Conservation (phyloP, 2,797 vertebrate genomes). For the Macropodus opercularis region DNA sequence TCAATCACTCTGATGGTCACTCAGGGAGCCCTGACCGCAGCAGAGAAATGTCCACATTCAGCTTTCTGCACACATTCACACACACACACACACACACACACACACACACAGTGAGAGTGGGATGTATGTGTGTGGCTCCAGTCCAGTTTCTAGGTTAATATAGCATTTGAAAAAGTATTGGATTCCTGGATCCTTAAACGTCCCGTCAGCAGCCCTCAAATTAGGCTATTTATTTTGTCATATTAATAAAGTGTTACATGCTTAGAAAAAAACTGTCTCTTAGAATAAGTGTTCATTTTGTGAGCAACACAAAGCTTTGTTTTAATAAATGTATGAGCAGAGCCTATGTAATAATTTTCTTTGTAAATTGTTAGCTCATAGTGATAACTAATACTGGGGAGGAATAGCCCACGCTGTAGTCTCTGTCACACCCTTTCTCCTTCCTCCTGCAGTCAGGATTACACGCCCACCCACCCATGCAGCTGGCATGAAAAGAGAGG, state of each 20-base stretch:
- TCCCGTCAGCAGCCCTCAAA: not conserved
- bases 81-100: conserved; percentile 16
- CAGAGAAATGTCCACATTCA: conserved; percentile 30
- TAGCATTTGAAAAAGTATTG: conserved; percentile 1
- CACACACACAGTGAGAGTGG: too few relatives aligned
- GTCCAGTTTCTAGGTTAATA: conserved; percentile 6
- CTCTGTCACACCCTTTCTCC: conserved; percentile 43
- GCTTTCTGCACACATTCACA: conserved; percentile 13
- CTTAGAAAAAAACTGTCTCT: too few relatives aligned
- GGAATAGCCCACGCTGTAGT: too few relatives aligned
- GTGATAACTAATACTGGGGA: too few relatives aligned
- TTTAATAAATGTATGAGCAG: not conserved
- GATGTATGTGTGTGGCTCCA: not conserved
- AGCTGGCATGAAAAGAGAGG: conserved; percentile 43
- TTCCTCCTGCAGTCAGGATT: conserved; percentile 56
- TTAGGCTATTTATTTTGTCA: not conserved
- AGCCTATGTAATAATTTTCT: not conserved
- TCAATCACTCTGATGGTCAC: conserved; percentile 37
- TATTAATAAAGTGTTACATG: too few relatives aligned
- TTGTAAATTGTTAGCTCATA: too few relatives aligned
- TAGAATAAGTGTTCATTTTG: not conserved
- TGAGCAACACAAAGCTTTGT: not conserved
- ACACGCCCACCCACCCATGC: conserved; percentile 44
- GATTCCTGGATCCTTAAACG: not conserved
- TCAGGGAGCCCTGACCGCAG: conserved; percentile 18